A percentile compares a stretch with the other conserved stretches of the same genome.
phyloP scores from a whole-genome alignment of 2,113 vertebrate genomes.

The Dolichallabes microphthalmus region DNA sequence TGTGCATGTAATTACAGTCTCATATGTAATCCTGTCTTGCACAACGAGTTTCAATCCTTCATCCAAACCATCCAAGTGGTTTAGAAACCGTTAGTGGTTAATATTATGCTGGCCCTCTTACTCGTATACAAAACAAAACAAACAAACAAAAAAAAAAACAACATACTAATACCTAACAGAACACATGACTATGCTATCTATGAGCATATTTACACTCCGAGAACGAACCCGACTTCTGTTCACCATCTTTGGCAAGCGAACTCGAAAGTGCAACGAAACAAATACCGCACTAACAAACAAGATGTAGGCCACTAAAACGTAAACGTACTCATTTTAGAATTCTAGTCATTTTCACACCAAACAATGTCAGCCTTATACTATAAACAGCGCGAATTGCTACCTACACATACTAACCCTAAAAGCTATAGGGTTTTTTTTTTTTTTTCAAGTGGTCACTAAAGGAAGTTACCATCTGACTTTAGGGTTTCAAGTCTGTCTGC shows the following conservation, averaged over 20 bases:
- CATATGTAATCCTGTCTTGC: neutral
- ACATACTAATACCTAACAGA: constrained; percentile 32
- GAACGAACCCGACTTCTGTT: constrained; percentile 5
- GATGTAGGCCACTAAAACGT: neutral
- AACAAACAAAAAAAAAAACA: neutral
- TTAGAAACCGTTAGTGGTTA: neutral
- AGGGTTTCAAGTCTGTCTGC: constrained; percentile 20
- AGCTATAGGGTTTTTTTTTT: neutral
- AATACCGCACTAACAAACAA: neutral
- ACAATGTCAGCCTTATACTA: too few species aligned
- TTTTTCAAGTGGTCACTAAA: neutral
- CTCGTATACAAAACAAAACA: too few species aligned
- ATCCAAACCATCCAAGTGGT: neutral
- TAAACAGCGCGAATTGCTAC: neutral
- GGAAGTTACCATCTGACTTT: neutral
- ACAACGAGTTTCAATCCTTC: neutral
- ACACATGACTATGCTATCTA: neutral
- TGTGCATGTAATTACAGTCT: neutral
- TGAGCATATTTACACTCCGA: constrained; percentile 5
- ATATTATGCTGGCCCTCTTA: neutral
- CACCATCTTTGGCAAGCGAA: neutral
- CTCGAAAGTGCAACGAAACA: neutral
- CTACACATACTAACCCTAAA: neutral
- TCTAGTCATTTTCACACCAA: neutral
- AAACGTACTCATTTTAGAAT: neutral